Conservation (phyloP, 1,140 invertebrate genomes). For the Antheraea mylitta region DNA sequence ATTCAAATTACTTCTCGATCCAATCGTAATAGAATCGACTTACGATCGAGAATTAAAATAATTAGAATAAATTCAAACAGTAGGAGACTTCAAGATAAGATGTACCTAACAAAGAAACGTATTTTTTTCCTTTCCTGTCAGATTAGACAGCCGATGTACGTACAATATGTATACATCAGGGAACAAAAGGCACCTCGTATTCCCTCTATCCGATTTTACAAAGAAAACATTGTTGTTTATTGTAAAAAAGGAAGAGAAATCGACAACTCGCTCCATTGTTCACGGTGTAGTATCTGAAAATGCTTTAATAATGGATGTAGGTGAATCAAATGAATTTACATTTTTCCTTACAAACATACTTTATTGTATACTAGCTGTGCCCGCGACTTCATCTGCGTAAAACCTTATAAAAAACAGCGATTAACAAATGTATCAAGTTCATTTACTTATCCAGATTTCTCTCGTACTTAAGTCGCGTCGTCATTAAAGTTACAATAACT, state of each 20-base stretch:
- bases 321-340: not conserved
- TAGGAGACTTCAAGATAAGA: not conserved
- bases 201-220: slow-evolving; percentile 1
- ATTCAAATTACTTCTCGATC: too few species aligned
- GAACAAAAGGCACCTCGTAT: slow-evolving; percentile 1
- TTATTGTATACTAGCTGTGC: too few species aligned
- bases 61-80: not conserved
- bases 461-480: too few species aligned
- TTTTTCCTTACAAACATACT: too few species aligned
- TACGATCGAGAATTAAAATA: not conserved
- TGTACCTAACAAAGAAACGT: not conserved
- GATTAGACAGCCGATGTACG: not conserved
- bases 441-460: too few species aligned
- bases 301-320: not conserved
- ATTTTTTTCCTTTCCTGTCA: not conserved
- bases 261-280: not conserved
- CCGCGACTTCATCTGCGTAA: too few species aligned
- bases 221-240: not conserved
- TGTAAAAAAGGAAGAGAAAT: not conserved
- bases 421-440: too few species aligned
- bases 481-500: too few species aligned
- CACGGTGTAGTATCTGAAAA: not conserved
- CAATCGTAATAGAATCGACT: not conserved
- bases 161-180: not conserved
- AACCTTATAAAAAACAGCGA: too few species aligned